Evolutionary conservation across 2,797 vertebrate genomes (phyloP).

Genomic region (Danionella dracula): DNA sequence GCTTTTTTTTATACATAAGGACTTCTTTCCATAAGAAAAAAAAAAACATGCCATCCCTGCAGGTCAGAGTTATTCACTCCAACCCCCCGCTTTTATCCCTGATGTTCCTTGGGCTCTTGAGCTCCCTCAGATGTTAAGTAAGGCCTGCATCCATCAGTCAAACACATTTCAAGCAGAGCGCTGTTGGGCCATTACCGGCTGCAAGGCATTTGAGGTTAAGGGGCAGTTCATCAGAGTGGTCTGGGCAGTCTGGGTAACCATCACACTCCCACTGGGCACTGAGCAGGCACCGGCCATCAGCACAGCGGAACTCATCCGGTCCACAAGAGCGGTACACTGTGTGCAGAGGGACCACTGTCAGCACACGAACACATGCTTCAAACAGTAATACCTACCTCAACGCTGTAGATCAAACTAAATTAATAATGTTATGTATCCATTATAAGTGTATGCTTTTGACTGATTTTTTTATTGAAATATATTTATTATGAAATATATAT

Average conservation of each 20-base stretch:
- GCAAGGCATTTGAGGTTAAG: slow-evolving; percentile 88
- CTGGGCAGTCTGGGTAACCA: slow-evolving; percentile 89
- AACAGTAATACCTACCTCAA: no score
- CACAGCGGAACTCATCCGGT: slow-evolving; percentile 86
- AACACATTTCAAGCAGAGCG: slow-evolving; percentile 54
- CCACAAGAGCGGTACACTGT: slow-evolving; percentile 85
- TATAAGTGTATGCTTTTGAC: no score
- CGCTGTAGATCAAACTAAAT: no score
- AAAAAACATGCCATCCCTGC: slow-evolving; percentile 34
- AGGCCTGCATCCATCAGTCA: slow-evolving; percentile 41
- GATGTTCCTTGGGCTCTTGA: slow-evolving; percentile 38
- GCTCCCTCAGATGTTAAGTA: slow-evolving; percentile 39
- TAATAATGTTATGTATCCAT: no score
- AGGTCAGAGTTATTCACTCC: slow-evolving; percentile 41
- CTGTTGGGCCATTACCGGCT: slow-evolving; percentile 75
- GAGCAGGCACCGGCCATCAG: slow-evolving; percentile 89
- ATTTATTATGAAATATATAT: no score
- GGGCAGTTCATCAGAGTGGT: slow-evolving; percentile 93
- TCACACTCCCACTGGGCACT: slow-evolving; percentile 96
- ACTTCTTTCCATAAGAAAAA: slow-evolving; percentile 15
- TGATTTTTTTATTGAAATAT: no score
- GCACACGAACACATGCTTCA: neutral
- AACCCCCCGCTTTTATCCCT: slow-evolving; percentile 39
- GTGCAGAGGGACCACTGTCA: slow-evolving; percentile 34
- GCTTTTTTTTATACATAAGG: slow-evolving; percentile 18